Evolutionary conservation across 1,140 invertebrate genomes (phyloP).

Genomic region (Drosophila novamexicana): DNA sequence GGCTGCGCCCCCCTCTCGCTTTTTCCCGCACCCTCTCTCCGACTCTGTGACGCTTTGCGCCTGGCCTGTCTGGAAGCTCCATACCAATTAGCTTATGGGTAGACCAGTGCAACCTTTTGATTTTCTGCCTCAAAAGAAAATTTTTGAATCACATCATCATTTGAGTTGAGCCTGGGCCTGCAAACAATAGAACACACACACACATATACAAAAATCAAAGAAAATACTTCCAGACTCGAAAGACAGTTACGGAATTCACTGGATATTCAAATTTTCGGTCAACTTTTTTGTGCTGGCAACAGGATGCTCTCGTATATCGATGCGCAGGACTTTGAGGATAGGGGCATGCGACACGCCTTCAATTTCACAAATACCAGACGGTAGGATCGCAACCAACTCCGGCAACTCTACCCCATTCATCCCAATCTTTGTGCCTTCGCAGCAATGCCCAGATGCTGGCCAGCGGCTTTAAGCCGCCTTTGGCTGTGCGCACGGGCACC

Average conservation of each 20-base stretch:
- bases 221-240: neutral
- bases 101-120: neutral
- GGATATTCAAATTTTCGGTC: too few relatives aligned
- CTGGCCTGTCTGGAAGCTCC: neutral
- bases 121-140: neutral
- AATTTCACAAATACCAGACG: conserved; percentile 93
- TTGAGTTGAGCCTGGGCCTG: neutral
- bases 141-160: conserved; percentile 1
- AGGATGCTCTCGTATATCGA: neutral
- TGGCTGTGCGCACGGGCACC: conserved; percentile 97
- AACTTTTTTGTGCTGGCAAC: neutral
- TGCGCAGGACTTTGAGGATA: neutral
- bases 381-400: conserved; percentile 85
- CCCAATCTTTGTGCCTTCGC: conserved; percentile 63
- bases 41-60: neutral
- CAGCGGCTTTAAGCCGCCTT: conserved; percentile 92
- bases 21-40: neutral
- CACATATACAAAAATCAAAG: neutral
- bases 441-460: conserved; percentile 93
- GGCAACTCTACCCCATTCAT: neutral
- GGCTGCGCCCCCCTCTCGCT: neutral
- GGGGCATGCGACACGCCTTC: conserved; percentile 86
- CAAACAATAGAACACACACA: neutral
- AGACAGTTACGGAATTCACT: neutral
- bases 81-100: conserved; percentile 1